Evolutionary conservation across 2,888 invertebrate genomes (phyloP).

Genomic region (Hyalella azteca): DNA sequence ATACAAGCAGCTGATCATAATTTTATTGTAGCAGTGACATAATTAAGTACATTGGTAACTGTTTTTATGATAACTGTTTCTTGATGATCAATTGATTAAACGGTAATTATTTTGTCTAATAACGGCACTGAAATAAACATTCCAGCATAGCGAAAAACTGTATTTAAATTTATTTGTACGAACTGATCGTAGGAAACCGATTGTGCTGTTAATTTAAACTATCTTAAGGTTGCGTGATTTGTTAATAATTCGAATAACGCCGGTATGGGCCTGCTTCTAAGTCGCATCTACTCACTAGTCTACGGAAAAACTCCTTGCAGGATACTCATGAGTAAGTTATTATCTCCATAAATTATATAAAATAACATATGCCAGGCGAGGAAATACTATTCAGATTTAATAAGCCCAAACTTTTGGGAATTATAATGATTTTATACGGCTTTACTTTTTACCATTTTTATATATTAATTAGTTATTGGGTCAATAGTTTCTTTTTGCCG

Average conservation of each 20-base stretch:
- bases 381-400: no score
- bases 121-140: no score
- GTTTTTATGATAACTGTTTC: no score
- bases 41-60: no score
- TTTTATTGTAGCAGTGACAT: no score
- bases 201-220: not conserved
- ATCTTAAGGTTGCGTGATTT: not conserved
- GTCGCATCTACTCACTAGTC: not conserved
- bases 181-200: not conserved
- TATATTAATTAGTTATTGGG: no score
- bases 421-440: no score
- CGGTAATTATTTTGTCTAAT: not conserved
- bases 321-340: conserved; percentile 31
- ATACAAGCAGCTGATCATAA: not conserved
- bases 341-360: no score
- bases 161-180: not conserved
- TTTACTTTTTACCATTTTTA: no score
- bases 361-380: conserved; percentile 36
- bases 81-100: not conserved
- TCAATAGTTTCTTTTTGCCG: no score
- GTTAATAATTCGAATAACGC: not conserved
- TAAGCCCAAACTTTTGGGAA: no score
- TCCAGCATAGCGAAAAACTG: no score
- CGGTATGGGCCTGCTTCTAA: conserved; percentile 25
- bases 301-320: not conserved